Evolutionary conservation across 2,797 vertebrate genomes (phyloP), one percentile per base, ranked within the genome.

Genomic region (Lutjanus argentimaculatus): DNA sequence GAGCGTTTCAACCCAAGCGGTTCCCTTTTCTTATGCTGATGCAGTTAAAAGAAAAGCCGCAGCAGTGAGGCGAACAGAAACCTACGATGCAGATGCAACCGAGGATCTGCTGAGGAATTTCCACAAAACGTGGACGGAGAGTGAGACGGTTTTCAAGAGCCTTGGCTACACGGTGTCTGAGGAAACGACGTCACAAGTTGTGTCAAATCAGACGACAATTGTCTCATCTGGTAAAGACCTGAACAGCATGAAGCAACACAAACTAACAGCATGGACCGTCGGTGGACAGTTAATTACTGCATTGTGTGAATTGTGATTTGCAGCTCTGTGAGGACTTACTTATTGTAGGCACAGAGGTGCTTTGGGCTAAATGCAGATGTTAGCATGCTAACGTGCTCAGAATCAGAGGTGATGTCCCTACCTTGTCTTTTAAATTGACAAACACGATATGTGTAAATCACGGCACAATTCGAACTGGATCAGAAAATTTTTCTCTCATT

Each of bases 21-120:
- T 82, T 21, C 95, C 96, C 5, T 97, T 97, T 25, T 98, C 97
- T 13, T 98, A 98, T 2, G 97, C 98, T 46, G 97, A 98, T 55
- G 97, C 96, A 1, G 96, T 98, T 3, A 97, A 95, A 79, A 96
- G 93, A 74, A 97, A 97, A 55, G 89, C 94, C 43, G 86, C 95
- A 19, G 94, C 95, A 72, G 89, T 82, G 58, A 90, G 25, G 16
- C 79, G 8, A 64, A 84, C 90, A 15, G 89, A 93, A 57, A 88
- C 88, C 16, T 85, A 95, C 2, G 94, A 94, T 11, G 86, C 92
- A 5, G 94, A 95, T 2, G 95, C 96, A 1, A 96, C 96, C 0
- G 94, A 96, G 73, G 95, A 94, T 45, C 85, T 97, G 89, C 89
- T 96, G 74, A 96, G 93, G 75, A 96, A 97, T 90, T 97, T 98